phyloP scores from a whole-genome alignment of 2,113 vertebrate species.

The Engraulis encrasicolus region DNA sequence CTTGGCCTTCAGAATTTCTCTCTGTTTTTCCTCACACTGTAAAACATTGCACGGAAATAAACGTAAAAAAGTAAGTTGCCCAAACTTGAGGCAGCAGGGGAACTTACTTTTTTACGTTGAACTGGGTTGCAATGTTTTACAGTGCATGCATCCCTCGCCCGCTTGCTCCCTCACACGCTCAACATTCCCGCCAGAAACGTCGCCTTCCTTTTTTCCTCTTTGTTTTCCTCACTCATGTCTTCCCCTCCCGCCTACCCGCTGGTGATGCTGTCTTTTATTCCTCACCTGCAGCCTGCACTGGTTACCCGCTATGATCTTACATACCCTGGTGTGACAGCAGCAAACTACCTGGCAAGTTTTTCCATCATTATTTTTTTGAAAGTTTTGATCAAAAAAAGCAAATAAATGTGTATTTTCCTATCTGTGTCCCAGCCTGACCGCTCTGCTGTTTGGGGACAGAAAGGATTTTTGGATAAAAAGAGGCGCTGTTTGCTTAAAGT shows the following conservation, averaged over 20 bases:
- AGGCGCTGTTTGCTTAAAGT: too few relatives aligned
- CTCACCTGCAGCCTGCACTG: slow-evolving; percentile 77
- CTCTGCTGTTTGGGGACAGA: slow-evolving; percentile 14
- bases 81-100: too few relatives aligned
- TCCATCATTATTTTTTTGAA: slow-evolving; percentile 46
- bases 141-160: slow-evolving; percentile 13
- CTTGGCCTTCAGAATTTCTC: slow-evolving; percentile 34
- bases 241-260: slow-evolving; percentile 48
- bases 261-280: slow-evolving; percentile 68
- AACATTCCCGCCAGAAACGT: too few relatives aligned
- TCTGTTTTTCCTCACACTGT: not conserved
- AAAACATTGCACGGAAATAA: too few relatives aligned
- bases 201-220: too few relatives aligned
- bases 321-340: slow-evolving; percentile 74
- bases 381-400: slow-evolving; percentile 17
- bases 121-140: too few relatives aligned
- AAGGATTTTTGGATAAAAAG: not conserved
- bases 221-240: slow-evolving; percentile 26
- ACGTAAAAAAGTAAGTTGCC: too few relatives aligned
- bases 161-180: slow-evolving; percentile 30
- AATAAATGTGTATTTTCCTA: slow-evolving; percentile 1
- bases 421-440: slow-evolving; percentile 22
- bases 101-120: too few relatives aligned
- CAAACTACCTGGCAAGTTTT: slow-evolving; percentile 81
- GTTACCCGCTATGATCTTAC: slow-evolving; percentile 80